phyloP scores from a whole-genome alignment of 2,797 vertebrate species.

The Borostomias antarcticus region DNA sequence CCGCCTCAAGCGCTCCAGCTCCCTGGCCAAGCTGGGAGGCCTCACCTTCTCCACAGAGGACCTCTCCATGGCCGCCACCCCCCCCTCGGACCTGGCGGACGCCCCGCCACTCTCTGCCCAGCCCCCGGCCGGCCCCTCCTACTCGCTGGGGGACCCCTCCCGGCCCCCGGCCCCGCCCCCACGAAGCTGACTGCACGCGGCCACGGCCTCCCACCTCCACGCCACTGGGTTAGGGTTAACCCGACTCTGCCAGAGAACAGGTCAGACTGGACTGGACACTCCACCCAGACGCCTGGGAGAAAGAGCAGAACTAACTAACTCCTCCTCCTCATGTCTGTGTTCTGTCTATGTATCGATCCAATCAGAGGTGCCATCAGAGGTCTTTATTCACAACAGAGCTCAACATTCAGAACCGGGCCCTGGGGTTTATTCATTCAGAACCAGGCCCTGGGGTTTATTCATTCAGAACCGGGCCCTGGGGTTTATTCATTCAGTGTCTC shows the following conservation, averaged over 20 bases:
- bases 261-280: conserved; percentile 35
- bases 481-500: too few relatives aligned
- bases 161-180: conserved; percentile 70
- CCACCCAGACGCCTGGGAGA: conserved; percentile 40
- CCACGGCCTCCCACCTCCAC: conserved; percentile 10
- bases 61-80: conserved; percentile 57
- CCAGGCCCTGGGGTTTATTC: too few relatives aligned
- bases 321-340: conserved; percentile 31
- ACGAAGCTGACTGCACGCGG: conserved; percentile 36
- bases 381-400: conserved; percentile 53
- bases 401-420: too few relatives aligned
- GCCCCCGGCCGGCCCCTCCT: conserved; percentile 9
- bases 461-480: too few relatives aligned
- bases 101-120: conserved; percentile 40
- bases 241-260: not conserved
- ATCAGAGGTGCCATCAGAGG: conserved; percentile 42
- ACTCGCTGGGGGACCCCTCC: conserved; percentile 56
- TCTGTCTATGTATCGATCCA: conserved; percentile 51
- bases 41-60: conserved; percentile 85
- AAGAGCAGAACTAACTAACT: conserved; percentile 40
- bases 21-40: conserved; percentile 81
- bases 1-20: conserved; percentile 83
- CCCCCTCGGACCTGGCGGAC: conserved; percentile 42
- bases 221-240: not conserved
- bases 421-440: too few relatives aligned